phyloP scores from a whole-genome alignment of 37 sponge, comb jelly and placozoan genomes.

The Ianthella basta region DNA sequence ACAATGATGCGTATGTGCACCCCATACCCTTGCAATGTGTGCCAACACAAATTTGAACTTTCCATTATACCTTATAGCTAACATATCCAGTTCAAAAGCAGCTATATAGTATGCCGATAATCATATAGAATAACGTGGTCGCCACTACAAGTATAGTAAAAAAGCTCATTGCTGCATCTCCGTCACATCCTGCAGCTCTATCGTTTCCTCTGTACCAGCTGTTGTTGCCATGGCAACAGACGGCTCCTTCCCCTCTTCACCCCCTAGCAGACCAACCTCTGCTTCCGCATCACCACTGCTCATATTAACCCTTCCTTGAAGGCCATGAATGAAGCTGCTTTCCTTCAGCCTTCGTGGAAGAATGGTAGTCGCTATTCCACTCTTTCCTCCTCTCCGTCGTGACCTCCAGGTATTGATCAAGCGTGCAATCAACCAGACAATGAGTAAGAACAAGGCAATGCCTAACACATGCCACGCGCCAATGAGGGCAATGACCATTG shows the following conservation, averaged over 20 bases:
- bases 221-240: no score
- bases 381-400: background rate
- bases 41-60: no score
- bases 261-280: constrained; percentile 21
- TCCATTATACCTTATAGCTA: no score
- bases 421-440: constrained; percentile 24
- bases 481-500: constrained; percentile 39
- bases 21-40: no score
- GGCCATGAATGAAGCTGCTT: background rate
- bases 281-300: constrained; percentile 20
- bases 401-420: background rate
- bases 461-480: constrained; percentile 53
- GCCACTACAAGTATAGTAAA: no score
- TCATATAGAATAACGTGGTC: no score
- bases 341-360: background rate
- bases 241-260: constrained; percentile 8
- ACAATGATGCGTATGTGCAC: no score
- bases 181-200: background rate
- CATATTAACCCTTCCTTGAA: background rate
- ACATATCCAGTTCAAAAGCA: no score
- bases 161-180: no score
- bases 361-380: background rate
- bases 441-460: constrained; percentile 33
- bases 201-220: no score
- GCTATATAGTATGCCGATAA: no score